phyloP scores from a whole-genome alignment of 1,140 invertebrate genomes.

The Drosophila bifasciata region DNA sequence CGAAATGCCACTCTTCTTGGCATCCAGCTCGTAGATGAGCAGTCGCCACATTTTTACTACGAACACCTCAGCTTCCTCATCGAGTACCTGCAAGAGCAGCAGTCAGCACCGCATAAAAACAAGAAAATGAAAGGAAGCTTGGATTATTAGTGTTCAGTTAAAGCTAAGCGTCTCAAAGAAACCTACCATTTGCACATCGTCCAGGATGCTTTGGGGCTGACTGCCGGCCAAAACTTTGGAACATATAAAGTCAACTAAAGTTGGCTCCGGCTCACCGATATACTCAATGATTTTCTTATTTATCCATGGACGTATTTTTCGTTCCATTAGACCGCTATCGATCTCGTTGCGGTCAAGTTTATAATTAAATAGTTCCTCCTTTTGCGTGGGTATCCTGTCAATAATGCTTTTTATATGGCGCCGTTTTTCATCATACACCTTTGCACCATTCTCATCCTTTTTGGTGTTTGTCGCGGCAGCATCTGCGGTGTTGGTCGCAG shows the following conservation, averaged over 20 bases:
- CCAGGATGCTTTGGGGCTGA: slow-evolving; percentile 95
- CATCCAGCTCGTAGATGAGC: slow-evolving; percentile 99
- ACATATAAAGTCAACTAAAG: slow-evolving; percentile 99
- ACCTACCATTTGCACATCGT: slow-evolving; percentile 98
- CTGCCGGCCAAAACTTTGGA: slow-evolving; percentile 97
- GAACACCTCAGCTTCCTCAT: slow-evolving; percentile 99
- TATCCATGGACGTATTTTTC: slow-evolving; percentile 98
- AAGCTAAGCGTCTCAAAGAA: no score
- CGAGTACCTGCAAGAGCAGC: slow-evolving; percentile 90
- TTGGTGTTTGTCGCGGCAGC: slow-evolving; percentile 85
- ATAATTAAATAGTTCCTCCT: slow-evolving; percentile 97
- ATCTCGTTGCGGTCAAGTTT: slow-evolving; percentile 94
- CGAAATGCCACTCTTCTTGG: slow-evolving; percentile 92
- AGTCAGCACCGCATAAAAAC: neutral
- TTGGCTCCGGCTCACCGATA: slow-evolving; percentile 99
- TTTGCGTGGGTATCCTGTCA: slow-evolving; percentile 99
- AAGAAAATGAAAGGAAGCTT: slow-evolving; percentile 1
- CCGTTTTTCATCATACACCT: slow-evolving; percentile 96
- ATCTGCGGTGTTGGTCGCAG: slow-evolving; percentile 58
- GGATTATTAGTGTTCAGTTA: neutral
- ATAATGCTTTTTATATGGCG: slow-evolving; percentile 98
- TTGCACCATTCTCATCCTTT: slow-evolving; percentile 87
- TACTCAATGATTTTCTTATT: slow-evolving; percentile 99
- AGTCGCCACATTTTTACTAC: slow-evolving; percentile 99
- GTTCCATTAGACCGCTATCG: slow-evolving; percentile 93